These are phyloP conservation scores for Masnerella sp. DNA, from an alignment of 2,888 invertebrate genomes.

Conservation along the genomic window DNA sequence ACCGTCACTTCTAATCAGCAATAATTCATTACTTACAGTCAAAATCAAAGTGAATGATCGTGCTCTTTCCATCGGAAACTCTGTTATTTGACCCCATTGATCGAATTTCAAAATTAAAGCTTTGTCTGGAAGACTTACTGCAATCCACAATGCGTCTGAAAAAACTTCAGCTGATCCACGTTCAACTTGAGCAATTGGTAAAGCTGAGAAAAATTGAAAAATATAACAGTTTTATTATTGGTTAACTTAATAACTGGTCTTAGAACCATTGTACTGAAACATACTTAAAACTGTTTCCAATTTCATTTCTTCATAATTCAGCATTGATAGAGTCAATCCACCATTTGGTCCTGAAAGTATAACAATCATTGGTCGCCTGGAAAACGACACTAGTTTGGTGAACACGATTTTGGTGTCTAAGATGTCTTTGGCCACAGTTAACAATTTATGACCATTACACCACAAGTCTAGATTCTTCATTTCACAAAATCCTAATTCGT, in stretches of 20 bases:
- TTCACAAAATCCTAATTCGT: slow-evolving; percentile 45
- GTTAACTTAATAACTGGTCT: slow-evolving; percentile 7
- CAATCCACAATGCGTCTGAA: slow-evolving; percentile 66
- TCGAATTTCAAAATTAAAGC: slow-evolving; percentile 67
- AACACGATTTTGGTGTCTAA: background rate
- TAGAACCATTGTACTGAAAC: slow-evolving; percentile 19
- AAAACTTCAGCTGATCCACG: slow-evolving; percentile 60
- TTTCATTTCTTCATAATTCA: slow-evolving; percentile 9
- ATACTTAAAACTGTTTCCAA: slow-evolving; percentile 34
- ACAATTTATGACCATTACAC: slow-evolving; percentile 5
- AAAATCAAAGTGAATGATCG: slow-evolving; percentile 51
- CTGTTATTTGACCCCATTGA: slow-evolving; percentile 59
- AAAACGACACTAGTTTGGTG: slow-evolving; percentile 6
- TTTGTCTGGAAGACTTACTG: slow-evolving; percentile 57
- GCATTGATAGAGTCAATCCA: slow-evolving; percentile 46
- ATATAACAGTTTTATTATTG: background rate
- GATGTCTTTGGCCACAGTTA: background rate
- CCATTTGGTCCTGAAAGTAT: slow-evolving; percentile 34
- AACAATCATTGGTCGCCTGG: background rate
- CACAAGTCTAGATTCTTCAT: background rate
- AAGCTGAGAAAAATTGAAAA: slow-evolving; percentile 55
- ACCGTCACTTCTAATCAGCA: slow-evolving; percentile 67
- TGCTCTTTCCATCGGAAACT: slow-evolving; percentile 62
- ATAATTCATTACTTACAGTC: slow-evolving; percentile 62
- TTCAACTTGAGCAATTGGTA: slow-evolving; percentile 63